Conservation (phyloP, 2,888 invertebrate species). For the Yponomeuta sedellus region DNA sequence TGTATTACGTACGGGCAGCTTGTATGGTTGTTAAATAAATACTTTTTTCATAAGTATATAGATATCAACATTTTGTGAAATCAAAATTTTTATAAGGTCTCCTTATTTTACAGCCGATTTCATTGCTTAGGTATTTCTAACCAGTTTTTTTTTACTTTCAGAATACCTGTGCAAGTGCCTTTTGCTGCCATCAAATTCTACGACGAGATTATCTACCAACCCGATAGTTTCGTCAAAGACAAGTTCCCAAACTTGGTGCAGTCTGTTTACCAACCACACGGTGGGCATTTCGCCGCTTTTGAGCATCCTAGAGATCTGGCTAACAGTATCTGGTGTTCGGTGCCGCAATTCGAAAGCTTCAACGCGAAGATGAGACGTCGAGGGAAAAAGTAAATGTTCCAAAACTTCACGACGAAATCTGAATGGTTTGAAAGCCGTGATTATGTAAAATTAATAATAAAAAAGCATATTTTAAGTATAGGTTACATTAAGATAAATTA, state of each 20-base stretch:
- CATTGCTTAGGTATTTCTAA: not conserved
- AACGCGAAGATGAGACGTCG: not conserved
- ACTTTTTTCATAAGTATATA: no score
- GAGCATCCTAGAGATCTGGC: not conserved
- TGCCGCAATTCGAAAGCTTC: not conserved
- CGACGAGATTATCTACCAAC: constrained; percentile 74
- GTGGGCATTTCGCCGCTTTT: constrained; percentile 86
- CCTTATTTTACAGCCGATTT: no score
- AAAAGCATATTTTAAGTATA: no score
- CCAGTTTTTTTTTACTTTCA: constrained; percentile 32
- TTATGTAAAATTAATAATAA: no score
- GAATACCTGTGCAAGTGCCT: constrained; percentile 77
- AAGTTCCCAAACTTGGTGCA: constrained; percentile 78
- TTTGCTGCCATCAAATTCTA: constrained; percentile 80
- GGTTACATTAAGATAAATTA: no score
- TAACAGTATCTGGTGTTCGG: constrained; percentile 18
- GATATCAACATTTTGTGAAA: no score
- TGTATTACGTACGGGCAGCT: no score
- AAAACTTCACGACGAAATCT: no score
- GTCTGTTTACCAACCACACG: constrained; percentile 71
- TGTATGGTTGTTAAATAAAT: no score
- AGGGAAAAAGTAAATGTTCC: not conserved
- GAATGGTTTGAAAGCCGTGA: no score
- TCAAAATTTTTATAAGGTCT: no score
- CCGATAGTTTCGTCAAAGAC: constrained; percentile 68